Percentiles rank a stretch among this genome's conserved stretches.
Conservation (phyloP, 2,888 invertebrate genomes). For the Rhaphigaster nebulosa region DNA sequence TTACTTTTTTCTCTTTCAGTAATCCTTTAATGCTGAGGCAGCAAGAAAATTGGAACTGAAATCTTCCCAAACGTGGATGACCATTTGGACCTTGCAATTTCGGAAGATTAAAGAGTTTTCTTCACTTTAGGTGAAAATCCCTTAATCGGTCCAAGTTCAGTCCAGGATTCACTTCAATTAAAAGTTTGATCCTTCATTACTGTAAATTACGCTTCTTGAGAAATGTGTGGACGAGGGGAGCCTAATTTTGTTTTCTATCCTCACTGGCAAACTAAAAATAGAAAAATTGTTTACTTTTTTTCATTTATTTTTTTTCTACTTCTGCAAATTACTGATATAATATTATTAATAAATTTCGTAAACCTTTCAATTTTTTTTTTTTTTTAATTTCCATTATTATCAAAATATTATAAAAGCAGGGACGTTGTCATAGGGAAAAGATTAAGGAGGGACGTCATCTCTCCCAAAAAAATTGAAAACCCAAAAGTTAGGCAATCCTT, state of each 20-base stretch:
- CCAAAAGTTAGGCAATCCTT: too few relatives aligned
- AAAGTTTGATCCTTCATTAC: slow-evolving; percentile 26
- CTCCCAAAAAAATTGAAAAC: too few relatives aligned
- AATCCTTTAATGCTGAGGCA: not conserved
- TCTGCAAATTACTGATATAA: too few relatives aligned
- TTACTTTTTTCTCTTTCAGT: not conserved
- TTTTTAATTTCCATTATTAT: too few relatives aligned
- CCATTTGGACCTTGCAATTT: not conserved
- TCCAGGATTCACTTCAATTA: not conserved
- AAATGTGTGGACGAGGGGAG: not conserved
- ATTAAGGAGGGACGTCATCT: too few relatives aligned
- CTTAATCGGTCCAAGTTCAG: not conserved
- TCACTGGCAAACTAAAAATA: too few relatives aligned
- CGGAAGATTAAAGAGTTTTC: slow-evolving; percentile 8
- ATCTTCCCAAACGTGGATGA: not conserved
- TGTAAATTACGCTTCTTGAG: not conserved
- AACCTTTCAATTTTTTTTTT: too few relatives aligned
- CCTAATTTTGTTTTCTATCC: not conserved
- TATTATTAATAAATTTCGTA: too few relatives aligned
- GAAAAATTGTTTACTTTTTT: not conserved
- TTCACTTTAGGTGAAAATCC: slow-evolving; percentile 14
- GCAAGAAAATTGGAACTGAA: not conserved
- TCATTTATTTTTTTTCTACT: too few relatives aligned
- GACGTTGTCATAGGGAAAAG: too few relatives aligned
- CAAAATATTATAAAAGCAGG: too few relatives aligned